These are phyloP conservation scores for Heloderma charlesbogerti DNA, from an alignment of 2,113 vertebrate species.

Conservation along the genomic window DNA sequence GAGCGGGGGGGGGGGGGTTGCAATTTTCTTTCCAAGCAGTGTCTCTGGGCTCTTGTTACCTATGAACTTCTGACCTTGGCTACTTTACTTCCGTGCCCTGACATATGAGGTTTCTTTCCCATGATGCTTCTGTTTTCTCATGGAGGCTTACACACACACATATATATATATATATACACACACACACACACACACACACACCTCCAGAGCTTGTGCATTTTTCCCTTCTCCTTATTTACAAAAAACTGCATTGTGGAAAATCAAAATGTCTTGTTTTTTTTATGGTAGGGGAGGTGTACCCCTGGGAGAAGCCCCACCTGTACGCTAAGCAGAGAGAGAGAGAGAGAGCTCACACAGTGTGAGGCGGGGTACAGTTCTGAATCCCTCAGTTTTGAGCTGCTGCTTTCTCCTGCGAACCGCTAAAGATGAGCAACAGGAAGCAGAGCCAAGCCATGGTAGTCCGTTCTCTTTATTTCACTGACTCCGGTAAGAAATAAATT, in stretches of 20 bases:
- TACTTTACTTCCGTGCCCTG: conserved; percentile 48
- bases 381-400: conserved; percentile 48
- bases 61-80: conserved; percentile 66
- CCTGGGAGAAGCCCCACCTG: conserved; percentile 57
- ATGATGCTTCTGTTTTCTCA: conserved; percentile 60
- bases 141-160: conserved; percentile 20
- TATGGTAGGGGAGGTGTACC: conserved; percentile 41
- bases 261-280: background rate
- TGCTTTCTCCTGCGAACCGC: conserved; percentile 11
- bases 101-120: conserved; percentile 57
- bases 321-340: conserved; percentile 59
- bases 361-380: conserved; percentile 47
- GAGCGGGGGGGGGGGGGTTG: background rate
- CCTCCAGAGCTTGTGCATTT: conserved; percentile 49
- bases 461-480: conserved; percentile 28
- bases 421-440: conserved; percentile 56
- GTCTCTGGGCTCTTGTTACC: conserved; percentile 57
- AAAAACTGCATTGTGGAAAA: conserved; percentile 24
- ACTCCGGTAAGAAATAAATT: conserved; percentile 9
- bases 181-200: too few species aligned
- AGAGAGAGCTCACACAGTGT: conserved; percentile 44
- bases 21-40: conserved; percentile 59
- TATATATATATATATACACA: too few species aligned
- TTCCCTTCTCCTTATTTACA: conserved; percentile 55
- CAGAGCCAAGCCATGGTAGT: conserved; percentile 9